Evolutionary conservation across 2,797 vertebrate species (phyloP).

Genomic region (Etheostoma nigrum): DNA sequence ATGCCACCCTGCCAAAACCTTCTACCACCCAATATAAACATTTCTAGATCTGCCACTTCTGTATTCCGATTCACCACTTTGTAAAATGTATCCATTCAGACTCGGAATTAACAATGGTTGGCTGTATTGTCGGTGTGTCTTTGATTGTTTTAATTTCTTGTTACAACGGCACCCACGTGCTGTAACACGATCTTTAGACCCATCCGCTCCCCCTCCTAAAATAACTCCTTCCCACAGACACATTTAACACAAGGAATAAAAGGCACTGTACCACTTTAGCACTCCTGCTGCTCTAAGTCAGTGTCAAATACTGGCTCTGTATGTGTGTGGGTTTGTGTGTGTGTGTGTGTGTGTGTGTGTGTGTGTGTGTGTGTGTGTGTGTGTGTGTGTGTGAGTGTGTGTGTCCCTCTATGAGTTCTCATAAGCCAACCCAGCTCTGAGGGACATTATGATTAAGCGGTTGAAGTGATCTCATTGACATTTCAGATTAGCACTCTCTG

Average conservation of each 20-base stretch:
- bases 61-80: background rate
- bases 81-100: background rate
- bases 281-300: constrained; percentile 40
- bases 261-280: constrained; percentile 45
- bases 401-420: constrained; percentile 4
- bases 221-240: constrained; percentile 70
- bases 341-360: background rate
- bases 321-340: constrained; percentile 20
- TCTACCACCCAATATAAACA: too few species aligned
- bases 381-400: constrained; percentile 17
- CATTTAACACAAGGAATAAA: constrained; percentile 14
- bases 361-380: constrained; percentile 14
- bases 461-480: constrained; percentile 75
- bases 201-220: constrained; percentile 76
- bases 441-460: constrained; percentile 51
- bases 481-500: constrained; percentile 55
- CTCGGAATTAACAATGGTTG: background rate
- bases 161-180: constrained; percentile 22
- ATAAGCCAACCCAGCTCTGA: constrained; percentile 40
- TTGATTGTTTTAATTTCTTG: constrained; percentile 55
- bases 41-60: too few species aligned
- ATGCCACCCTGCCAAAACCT: too few species aligned
- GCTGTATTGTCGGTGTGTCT: background rate
- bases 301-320: constrained; percentile 25
- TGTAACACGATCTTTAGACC: constrained; percentile 74